These are phyloP conservation scores for Temnothorax ravouxi DNA, from an alignment of 2,888 invertebrate genomes.

Conservation along the genomic window DNA sequence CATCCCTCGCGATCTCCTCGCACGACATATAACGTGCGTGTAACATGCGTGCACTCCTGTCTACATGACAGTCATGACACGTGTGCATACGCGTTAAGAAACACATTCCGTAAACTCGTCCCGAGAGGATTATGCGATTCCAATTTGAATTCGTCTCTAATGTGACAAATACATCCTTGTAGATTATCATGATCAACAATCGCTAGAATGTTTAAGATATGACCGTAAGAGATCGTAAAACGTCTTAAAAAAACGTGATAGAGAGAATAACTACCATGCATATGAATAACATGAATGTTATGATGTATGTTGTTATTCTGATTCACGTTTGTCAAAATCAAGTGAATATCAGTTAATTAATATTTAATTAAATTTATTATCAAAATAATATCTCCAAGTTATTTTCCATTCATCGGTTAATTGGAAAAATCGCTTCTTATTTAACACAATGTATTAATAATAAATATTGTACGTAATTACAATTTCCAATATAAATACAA, in stretches of 20 bases:
- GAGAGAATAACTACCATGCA: not conserved
- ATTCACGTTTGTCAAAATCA: not conserved
- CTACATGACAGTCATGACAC: constrained; percentile 28
- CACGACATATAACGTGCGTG: constrained; percentile 8
- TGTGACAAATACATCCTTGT: constrained; percentile 63
- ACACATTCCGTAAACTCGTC: constrained; percentile 56
- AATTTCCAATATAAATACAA: not conserved
- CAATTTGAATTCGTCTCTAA: constrained; percentile 75
- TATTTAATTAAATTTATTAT: not conserved
- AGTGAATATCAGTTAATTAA: not conserved
- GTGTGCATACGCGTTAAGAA: constrained; percentile 31
- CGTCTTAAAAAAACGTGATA: not conserved
- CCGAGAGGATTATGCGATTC: constrained; percentile 82
- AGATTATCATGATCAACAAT: constrained; percentile 58
- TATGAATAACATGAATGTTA: not conserved
- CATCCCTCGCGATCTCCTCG: constrained; percentile 59
- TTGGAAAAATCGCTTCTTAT: constrained; percentile 4
- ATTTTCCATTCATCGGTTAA: not conserved
- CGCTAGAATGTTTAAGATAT: not conserved
- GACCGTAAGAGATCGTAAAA: not conserved
- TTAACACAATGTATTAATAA: not conserved
- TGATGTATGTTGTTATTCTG: not conserved
- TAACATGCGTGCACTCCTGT: not conserved
- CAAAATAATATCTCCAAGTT: not conserved
- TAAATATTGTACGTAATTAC: not conserved